A percentile compares a stretch with the other conserved stretches of the same genome.
These are phyloP conservation scores for Yoshiicerus persimilis DNA, from an alignment of 1,140 invertebrate genomes.

Conservation along the genomic window DNA sequence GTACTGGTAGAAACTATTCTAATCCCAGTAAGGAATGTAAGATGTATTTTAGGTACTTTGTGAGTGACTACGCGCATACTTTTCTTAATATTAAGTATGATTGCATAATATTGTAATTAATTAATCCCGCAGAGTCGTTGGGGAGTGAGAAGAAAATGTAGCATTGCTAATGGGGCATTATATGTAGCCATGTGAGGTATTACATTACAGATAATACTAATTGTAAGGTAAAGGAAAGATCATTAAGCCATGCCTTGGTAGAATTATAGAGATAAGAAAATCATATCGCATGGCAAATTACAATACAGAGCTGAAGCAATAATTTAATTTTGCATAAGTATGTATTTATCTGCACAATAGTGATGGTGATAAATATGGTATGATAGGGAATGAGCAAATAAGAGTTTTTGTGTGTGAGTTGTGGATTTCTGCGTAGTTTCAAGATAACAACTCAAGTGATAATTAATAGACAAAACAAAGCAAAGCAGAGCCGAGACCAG, in stretches of 20 bases:
- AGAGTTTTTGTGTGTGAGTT: neutral
- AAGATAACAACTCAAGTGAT: constrained; percentile 10
- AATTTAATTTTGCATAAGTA: constrained; percentile 6
- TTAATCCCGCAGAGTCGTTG: neutral
- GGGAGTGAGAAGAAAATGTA: neutral
- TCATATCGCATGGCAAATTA: neutral
- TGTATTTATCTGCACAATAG: neutral
- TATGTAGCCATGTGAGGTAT: neutral
- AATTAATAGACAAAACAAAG: constrained; percentile 22
- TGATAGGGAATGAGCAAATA: neutral
- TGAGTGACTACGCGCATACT: neutral
- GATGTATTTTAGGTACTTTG: neutral
- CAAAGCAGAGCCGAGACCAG: neutral
- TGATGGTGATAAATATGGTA: neutral
- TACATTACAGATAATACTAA: neutral
- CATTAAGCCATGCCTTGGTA: neutral
- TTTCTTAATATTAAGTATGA: neutral
- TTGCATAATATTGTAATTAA: constrained; percentile 19
- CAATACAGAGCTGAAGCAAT: neutral
- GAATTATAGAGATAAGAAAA: neutral
- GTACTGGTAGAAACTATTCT: neutral
- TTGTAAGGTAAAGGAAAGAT: neutral
- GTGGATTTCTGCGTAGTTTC: constrained; percentile 11
- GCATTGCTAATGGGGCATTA: neutral
- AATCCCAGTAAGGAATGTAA: neutral